These are phyloP conservation scores for Azorinus chamasolen DNA, from an alignment of 2,888 invertebrate genomes.

Conservation along the genomic window DNA sequence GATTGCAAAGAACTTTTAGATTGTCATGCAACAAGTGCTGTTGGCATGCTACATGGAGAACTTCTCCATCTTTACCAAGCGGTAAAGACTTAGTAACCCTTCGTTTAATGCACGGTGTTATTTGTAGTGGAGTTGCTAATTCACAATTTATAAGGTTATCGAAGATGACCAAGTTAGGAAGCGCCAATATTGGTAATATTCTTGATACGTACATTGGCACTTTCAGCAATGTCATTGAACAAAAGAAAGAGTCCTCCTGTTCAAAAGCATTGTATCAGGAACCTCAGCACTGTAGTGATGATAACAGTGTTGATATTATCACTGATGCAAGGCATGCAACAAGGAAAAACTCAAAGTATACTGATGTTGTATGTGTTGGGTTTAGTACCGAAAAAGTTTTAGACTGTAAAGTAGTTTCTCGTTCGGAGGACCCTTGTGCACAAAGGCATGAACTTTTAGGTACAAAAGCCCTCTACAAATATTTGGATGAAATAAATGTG, in stretches of 20 bases:
- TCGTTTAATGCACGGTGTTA: too few relatives aligned
- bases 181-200: background rate
- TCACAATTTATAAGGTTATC: background rate
- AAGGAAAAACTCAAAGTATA: slow-evolving; percentile 24
- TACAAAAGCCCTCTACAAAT: slow-evolving; percentile 32
- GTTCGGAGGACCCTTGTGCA: slow-evolving; percentile 13
- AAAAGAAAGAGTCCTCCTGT: background rate
- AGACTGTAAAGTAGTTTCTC: slow-evolving; percentile 9
- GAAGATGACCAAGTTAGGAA: too few relatives aligned
- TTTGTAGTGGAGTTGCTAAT: background rate
- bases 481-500: slow-evolving; percentile 24
- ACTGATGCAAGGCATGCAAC: slow-evolving; percentile 44
- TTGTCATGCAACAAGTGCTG: too few relatives aligned
- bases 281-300: background rate
- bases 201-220: background rate
- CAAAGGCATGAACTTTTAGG: slow-evolving; percentile 45
- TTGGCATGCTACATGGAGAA: too few relatives aligned
- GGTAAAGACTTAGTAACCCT: too few relatives aligned
- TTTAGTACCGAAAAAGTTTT: slow-evolving; percentile 35
- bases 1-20: too few relatives aligned
- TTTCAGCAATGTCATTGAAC: background rate
- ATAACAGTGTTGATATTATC: slow-evolving; percentile 18
- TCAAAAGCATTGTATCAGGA: background rate
- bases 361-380: slow-evolving; percentile 35
- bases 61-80: too few relatives aligned